Evolutionary conservation across 2,888 invertebrate species (phyloP).

Genomic region (Heliconius sara): DNA sequence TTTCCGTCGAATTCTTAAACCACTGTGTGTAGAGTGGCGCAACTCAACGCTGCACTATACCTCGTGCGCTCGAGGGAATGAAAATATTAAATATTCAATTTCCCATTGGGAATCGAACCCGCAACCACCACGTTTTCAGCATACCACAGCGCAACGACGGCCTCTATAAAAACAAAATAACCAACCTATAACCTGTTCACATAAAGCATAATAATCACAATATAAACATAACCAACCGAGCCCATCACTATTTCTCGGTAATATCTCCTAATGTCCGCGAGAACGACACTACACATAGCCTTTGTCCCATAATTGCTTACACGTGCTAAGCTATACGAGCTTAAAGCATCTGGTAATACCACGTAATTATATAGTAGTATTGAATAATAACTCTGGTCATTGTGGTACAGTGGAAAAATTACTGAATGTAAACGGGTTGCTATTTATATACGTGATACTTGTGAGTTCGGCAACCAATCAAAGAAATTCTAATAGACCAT

Average conservation of each 20-base stretch:
- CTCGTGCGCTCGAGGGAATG: neutral
- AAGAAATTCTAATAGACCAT: too few species aligned
- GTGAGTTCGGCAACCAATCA: too few species aligned
- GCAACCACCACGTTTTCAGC: neutral
- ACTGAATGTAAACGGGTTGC: neutral
- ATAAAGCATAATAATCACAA: constrained; percentile 1
- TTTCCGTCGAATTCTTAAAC: neutral
- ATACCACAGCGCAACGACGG: neutral
- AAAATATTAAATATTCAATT: neutral
- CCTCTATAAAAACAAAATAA: neutral
- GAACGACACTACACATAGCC: constrained; percentile 52
- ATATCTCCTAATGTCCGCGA: constrained; percentile 27
- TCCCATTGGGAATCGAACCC: neutral
- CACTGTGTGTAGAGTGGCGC: neutral
- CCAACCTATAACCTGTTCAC: neutral
- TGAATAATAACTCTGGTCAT: neutral
- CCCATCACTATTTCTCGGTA: constrained; percentile 29
- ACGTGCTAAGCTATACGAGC: constrained; percentile 56
- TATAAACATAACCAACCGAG: constrained; percentile 17
- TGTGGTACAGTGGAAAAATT: neutral
- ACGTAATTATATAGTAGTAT: constrained; percentile 36
- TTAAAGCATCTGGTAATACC: constrained; percentile 38
- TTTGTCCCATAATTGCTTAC: constrained; percentile 70
- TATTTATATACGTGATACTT: too few species aligned
- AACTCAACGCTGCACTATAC: neutral